Base-by-base conservation (phyloP, 1,140 invertebrate species). In the honey bee (Apis mellifera) region DNA sequence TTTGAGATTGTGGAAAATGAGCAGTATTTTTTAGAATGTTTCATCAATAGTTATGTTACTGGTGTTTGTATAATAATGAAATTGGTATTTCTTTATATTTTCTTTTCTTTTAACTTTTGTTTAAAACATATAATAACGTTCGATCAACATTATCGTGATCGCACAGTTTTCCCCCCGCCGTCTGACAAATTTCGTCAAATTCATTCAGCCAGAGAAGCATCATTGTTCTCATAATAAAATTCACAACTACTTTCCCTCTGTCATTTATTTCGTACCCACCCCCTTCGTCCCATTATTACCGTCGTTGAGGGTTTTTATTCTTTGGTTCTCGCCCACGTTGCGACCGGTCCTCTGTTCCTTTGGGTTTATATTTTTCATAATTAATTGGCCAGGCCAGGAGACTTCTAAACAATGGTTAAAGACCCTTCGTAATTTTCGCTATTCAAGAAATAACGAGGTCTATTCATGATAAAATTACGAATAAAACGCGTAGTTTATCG, bases 211-310 rank as follows among this genome's bases (percentile, higher is more conserved):
- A 13, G 12, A 42, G 52, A 65, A 71, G 52, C 42, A 70, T 23
- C 68, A 78, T 83, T 83, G 76, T 78, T 65, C 76, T n/a, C 55
- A 19, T 83, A 78, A 83, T 83, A 54, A 83, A 83, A 83, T 83
- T 83, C 82, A 83, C 68, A 54, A 78, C 69, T 83, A 66, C 80
- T 62, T 52, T 76, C 50, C 26, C 71, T 48, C 70, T 26, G n/a
- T 32, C 60, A 69, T 75, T 74, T 76, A 82, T 76, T 76, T 68
- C 72, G 54, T 74, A 32, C 3, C 72, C 72, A 42, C 42, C 62
- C 32, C 64, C 42, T 48, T 55, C 54, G 62, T 76, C 59, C 72
- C 64, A 76, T 82, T 82, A 82, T 82, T 82, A 68, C 64, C 79
- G 19, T 82, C 79, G 72, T 81, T 60, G 79, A 81, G 79, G 48